These are phyloP conservation scores for Catocala fraxini DNA, from an alignment of 2,888 invertebrate species.

Conservation along the genomic window DNA sequence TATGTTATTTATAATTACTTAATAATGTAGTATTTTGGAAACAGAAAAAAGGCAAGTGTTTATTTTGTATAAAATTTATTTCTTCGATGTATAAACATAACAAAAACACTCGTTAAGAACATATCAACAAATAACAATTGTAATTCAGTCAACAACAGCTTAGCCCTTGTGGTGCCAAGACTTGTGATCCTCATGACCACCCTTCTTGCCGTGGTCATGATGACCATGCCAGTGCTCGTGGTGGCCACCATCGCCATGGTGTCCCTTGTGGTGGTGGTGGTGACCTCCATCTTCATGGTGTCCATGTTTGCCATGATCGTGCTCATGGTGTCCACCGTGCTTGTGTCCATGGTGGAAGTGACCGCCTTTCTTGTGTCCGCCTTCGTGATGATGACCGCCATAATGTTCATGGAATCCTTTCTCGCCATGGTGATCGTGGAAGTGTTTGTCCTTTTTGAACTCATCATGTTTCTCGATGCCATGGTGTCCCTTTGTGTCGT, in stretches of 20 bases:
- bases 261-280: slow-evolving; percentile 92
- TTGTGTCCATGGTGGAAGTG: slow-evolving; percentile 93
- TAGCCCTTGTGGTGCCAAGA: slow-evolving; percentile 90
- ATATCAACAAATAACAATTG: slow-evolving; percentile 70
- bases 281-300: slow-evolving; percentile 92
- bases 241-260: slow-evolving; percentile 92
- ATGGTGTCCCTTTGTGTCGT: slow-evolving; percentile 94
- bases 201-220: slow-evolving; percentile 92
- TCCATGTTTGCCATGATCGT: slow-evolving; percentile 93
- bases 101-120: slow-evolving; percentile 61
- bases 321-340: slow-evolving; percentile 92
- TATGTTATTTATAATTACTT: too few relatives aligned
- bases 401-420: slow-evolving; percentile 93
- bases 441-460: slow-evolving; percentile 94
- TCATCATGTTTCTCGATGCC: slow-evolving; percentile 94
- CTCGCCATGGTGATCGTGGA: slow-evolving; percentile 94
- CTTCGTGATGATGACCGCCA: slow-evolving; percentile 92
- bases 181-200: slow-evolving; percentile 93
- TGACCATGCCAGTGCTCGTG: slow-evolving; percentile 92
- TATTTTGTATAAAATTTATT: slow-evolving; percentile 35
- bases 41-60: neutral
- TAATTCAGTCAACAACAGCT: slow-evolving; percentile 47
- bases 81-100: slow-evolving; percentile 61
- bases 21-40: too few relatives aligned
- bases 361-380: slow-evolving; percentile 93